Percentiles rank a stretch among this genome's conserved stretches.
Conservation (phyloP, 2,797 vertebrate genomes). For the Siniperca undulata region DNA sequence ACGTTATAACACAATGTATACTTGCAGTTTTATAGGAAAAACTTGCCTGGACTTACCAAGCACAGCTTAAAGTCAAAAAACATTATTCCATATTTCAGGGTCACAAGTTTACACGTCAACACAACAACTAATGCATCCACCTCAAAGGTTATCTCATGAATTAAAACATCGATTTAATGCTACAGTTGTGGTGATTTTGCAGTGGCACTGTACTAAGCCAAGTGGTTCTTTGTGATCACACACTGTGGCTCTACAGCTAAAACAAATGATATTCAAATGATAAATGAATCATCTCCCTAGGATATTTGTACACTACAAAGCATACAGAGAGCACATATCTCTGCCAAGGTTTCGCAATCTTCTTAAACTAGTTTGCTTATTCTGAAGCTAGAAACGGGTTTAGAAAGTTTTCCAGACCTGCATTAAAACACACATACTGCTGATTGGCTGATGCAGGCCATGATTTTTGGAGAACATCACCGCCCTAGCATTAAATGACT, state of each 20-base stretch:
- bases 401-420: background rate
- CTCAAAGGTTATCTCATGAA: background rate
- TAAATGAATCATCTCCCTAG: background rate
- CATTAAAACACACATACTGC: constrained; percentile 1
- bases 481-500: background rate
- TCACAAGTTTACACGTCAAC: background rate
- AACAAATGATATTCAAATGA: background rate
- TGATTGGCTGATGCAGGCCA: background rate
- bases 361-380: background rate
- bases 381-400: background rate
- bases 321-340: background rate
- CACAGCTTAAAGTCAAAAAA: background rate
- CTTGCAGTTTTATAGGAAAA: background rate
- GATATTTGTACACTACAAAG: background rate
- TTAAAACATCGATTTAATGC: constrained; percentile 2
- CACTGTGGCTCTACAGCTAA: background rate
- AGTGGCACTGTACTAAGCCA: background rate
- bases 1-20: background rate
- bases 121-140: background rate
- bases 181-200: background rate
- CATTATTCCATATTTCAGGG: background rate
- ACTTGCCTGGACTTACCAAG: background rate
- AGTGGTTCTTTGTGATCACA: background rate
- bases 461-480: background rate
- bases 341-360: background rate